Base-by-base conservation (phyloP, 1,140 invertebrate species). In the Cotesia glomerata region DNA sequence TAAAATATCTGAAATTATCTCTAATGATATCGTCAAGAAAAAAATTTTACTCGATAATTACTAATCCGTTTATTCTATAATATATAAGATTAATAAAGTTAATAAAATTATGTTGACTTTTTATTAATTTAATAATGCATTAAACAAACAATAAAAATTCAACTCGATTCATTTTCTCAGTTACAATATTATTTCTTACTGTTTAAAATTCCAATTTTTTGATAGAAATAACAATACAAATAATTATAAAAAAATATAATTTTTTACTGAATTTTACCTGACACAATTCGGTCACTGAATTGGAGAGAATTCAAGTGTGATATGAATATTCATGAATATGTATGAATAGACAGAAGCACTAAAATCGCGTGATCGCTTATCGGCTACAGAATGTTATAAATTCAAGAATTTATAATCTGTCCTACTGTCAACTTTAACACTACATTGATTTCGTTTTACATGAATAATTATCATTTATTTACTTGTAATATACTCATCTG, bases 371-470 rank as follows among this genome's bases (percentile, higher is more conserved):
- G 65, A 67, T 67, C 49, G 65, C 65, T 67, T 67, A 67, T 67
- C 65, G 39, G 45, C 26, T 51, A 14, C 34, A 67, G 45, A 52
- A 54, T 18, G 62, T 64, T 64, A 64, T 18, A 26, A 54, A 67
- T 67, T 67, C 65, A 49, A 39, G 65, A 67, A 67, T 67, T 67
- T 54, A 67, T 67, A 67, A 67, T 67, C 51, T 67, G n/a, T 51
- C 32, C 39, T 49, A 54, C 14, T 67, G 51, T 52, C 65, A 36
- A 67, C 39, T 54, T 67, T 54, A 13, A 54, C 52, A 9, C 45
- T 52, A 39, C 65, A 32, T 52, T 52, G 51, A 67, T 54, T 67
- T 49, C 32, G n/a, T 16, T 11, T 5, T 62, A 14, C 32, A 34
- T 67, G 39, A 49, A 67, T 49, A 64, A 64, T 64, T 49, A 49